Conservation (phyloP, 2,797 vertebrate genomes). For the Bufotes viridis region DNA sequence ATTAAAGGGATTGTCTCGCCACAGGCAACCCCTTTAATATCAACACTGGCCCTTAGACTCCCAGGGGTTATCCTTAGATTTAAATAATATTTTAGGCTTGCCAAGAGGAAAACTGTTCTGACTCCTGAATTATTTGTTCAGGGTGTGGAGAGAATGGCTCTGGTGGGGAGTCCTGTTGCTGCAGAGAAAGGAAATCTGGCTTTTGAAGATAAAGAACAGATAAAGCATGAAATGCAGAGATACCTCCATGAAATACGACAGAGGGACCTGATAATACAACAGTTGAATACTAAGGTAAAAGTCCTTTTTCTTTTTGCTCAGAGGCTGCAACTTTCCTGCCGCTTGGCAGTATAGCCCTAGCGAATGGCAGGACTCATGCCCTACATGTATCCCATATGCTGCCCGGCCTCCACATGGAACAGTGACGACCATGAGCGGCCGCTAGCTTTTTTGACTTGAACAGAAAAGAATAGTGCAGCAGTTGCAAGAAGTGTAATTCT, state of each 20-base stretch:
- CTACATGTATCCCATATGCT: too few relatives aligned
- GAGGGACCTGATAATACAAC: slow-evolving; percentile 80
- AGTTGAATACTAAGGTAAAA: slow-evolving; percentile 80
- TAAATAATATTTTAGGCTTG: not conserved
- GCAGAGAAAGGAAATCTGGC: slow-evolving; percentile 68
- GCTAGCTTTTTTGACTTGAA: too few relatives aligned
- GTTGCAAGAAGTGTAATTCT: not conserved
- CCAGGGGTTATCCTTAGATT: not conserved
- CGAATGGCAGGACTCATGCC: not conserved
- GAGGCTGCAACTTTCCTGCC: not conserved
- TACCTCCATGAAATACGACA: slow-evolving; percentile 85
- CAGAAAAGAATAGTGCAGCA: not conserved
- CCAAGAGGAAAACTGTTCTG: not conserved
- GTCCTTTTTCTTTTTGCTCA: not conserved
- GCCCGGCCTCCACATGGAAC: not conserved
- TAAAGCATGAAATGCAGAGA: slow-evolving; percentile 78
- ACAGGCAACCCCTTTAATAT: too few relatives aligned
- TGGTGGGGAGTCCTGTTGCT: slow-evolving; percentile 65
- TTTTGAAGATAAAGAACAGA: slow-evolving; percentile 74
- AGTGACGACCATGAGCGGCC: too few relatives aligned
- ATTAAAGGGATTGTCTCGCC: too few relatives aligned
- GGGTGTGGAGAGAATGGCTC: slow-evolving; percentile 69
- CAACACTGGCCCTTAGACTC: too few relatives aligned
- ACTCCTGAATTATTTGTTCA: slow-evolving; percentile 24
- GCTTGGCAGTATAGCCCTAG: not conserved